Evolutionary conservation across 2,113 vertebrate species (phyloP).

Genomic region (Piliocolobus tephrosceles): DNA sequence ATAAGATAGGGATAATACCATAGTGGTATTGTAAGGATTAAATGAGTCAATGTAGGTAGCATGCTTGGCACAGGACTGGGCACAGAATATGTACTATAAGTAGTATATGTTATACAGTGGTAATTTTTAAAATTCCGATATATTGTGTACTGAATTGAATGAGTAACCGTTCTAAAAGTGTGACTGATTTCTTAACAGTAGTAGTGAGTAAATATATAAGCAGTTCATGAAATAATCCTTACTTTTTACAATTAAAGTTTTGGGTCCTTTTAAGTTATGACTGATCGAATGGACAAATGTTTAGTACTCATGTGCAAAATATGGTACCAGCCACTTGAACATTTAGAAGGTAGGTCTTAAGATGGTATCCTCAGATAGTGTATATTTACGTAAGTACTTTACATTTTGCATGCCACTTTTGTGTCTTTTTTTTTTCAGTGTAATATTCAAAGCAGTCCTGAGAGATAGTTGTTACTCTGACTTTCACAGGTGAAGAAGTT

Average conservation of each 20-base stretch:
- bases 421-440: not conserved
- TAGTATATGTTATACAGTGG: not conserved
- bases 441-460: slow-evolving; percentile 26
- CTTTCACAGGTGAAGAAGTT: not conserved
- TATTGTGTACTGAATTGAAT: not conserved
- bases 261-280: not conserved
- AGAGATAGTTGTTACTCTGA: not conserved
- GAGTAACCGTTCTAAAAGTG: slow-evolving; percentile 1
- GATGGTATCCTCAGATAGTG: not conserved
- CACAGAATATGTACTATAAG: not conserved
- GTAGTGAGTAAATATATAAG: not conserved
- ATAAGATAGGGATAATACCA: not conserved
- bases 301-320: not conserved
- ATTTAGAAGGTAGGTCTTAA: not conserved
- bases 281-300: not conserved
- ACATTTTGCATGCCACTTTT: not conserved
- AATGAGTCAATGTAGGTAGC: not conserved
- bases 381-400: not conserved
- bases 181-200: not conserved
- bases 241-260: not conserved
- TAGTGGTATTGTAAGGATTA: not conserved
- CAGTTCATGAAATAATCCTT: not conserved
- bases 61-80: not conserved
- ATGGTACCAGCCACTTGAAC: not conserved
- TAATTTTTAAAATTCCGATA: not conserved